Conservation (phyloP, 2,888 invertebrate genomes). For the Lymantria dispar region DNA sequence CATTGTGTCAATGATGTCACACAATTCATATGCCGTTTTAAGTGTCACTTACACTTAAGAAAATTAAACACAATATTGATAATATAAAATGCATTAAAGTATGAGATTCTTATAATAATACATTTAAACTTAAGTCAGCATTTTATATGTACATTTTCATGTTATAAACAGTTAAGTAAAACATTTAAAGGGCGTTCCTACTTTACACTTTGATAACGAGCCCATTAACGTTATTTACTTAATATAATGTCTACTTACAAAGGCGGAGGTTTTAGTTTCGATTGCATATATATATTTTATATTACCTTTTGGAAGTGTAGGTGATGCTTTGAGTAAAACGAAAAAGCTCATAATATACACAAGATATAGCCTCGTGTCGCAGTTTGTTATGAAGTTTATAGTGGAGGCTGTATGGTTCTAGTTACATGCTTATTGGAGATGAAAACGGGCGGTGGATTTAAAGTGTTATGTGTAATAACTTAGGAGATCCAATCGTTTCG, state of each 20-base stretch:
- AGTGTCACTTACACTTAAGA: conserved; percentile 4
- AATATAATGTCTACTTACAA: conserved; percentile 38
- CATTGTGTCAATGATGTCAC: background rate
- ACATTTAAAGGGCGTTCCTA: conserved; percentile 64
- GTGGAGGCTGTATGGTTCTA: conserved; percentile 68
- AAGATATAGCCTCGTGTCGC: conserved; percentile 77
- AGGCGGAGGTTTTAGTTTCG: conserved; percentile 21
- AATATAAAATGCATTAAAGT: no score
- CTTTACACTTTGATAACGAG: conserved; percentile 41
- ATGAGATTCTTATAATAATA: conserved; percentile 47
- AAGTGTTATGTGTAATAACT: conserved; percentile 67
- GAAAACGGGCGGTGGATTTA: conserved; percentile 52
- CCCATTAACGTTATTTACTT: conserved; percentile 8
- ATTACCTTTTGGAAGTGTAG: conserved; percentile 32
- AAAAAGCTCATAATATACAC: conserved; percentile 80
- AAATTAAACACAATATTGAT: conserved; percentile 28
- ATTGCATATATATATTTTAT: conserved; percentile 21
- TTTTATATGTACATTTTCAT: conserved; percentile 66
- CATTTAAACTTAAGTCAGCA: conserved; percentile 53
- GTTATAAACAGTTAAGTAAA: conserved; percentile 72
- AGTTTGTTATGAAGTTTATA: conserved; percentile 82
- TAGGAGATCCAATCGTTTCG: conserved; percentile 51
- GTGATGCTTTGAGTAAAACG: conserved; percentile 61
- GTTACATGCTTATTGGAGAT: conserved; percentile 64
- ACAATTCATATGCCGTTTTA: background rate